Evolutionary conservation across 2,797 vertebrate genomes (phyloP), one percentile per base, ranked within the genome.

Genomic region (Myioborus miniatus): DNA sequence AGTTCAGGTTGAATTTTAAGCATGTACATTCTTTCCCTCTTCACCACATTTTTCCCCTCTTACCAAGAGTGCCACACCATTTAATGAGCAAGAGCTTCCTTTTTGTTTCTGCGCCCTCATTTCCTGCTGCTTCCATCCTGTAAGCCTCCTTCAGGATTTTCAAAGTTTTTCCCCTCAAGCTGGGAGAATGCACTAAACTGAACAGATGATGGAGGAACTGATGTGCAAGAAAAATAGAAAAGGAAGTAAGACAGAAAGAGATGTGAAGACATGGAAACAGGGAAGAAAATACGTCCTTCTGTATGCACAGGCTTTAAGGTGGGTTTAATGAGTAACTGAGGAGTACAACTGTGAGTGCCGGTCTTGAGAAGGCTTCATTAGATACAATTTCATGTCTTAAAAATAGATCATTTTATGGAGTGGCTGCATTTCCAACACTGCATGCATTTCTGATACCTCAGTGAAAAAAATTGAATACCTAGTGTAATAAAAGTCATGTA

Each of bases 31-130:
- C 53, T 58, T 89, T 94, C 60, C 41, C 43, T 37, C 63, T 68
- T 65, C 43, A 24, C 12, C 30, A 41, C 11, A 39, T 20, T 65
- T 78, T 67, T 3, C 21, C 32, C 44, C 4, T 69, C 59, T 71
- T 72, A 16, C 32, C 0, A 0, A 75, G 32, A 78, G n/a, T 27
- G 53, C 43, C 32, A 14, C 53, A 75, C 46, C 50, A 75, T 46
- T 89, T 72, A 7, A 89, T 46, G 56, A 93, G 56, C 63, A 92
- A 84, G 78, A 74, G 17, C 49, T 89, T 97, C 87, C 93, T 83
- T 85, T 83, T 65, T 58, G 29, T 75, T 96, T 91, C 90, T 94
- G 72, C 59, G 69, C 29, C 59, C 77, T 91, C 77, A 90, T 90
- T 94, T 95, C 83, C 93, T 86, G 65, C 62, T 81, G 62, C 29